These are phyloP conservation scores for Paedocypris micromegethes DNA, from an alignment of 2,797 vertebrate species.

Conservation along the genomic window DNA sequence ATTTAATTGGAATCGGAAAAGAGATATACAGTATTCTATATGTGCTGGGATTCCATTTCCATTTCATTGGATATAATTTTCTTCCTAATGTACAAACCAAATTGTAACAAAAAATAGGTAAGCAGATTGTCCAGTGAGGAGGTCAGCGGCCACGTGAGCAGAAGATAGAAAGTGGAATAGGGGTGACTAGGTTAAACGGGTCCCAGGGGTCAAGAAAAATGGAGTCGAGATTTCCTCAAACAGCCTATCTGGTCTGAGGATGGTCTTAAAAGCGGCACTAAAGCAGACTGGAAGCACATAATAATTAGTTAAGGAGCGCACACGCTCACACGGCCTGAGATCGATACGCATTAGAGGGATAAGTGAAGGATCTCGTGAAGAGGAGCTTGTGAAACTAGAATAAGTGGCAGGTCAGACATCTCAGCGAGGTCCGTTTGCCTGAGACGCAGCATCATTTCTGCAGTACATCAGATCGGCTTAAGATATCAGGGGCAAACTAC, in stretches of 20 bases:
- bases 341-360: conserved; percentile 73
- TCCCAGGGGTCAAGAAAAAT: conserved; percentile 52
- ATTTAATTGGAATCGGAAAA: too few relatives aligned
- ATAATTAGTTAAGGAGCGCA: conserved; percentile 67
- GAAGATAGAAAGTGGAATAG: conserved; percentile 7
- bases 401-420: not conserved
- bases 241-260: conserved; percentile 50
- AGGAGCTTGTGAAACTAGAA: conserved; percentile 44
- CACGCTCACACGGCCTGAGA: conserved; percentile 59
- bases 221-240: conserved; percentile 47
- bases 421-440: conserved; percentile 4
- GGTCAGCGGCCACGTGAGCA: conserved; percentile 10
- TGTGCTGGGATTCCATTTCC: too few relatives aligned
- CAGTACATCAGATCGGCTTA: not conserved
- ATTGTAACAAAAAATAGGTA: not conserved
- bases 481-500: not conserved
- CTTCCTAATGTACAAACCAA: too few relatives aligned
- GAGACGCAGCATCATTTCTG: conserved; percentile 1
- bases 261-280: conserved; percentile 67
- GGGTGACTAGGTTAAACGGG: conserved; percentile 34
- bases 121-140: conserved; percentile 17
- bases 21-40: too few relatives aligned
- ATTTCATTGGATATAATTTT: too few relatives aligned
- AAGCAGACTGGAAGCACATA: conserved; percentile 67
- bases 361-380: conserved; percentile 48